phyloP scores from a whole-genome alignment of 2,888 invertebrate genomes.

The Habrosyne pyritoides region DNA sequence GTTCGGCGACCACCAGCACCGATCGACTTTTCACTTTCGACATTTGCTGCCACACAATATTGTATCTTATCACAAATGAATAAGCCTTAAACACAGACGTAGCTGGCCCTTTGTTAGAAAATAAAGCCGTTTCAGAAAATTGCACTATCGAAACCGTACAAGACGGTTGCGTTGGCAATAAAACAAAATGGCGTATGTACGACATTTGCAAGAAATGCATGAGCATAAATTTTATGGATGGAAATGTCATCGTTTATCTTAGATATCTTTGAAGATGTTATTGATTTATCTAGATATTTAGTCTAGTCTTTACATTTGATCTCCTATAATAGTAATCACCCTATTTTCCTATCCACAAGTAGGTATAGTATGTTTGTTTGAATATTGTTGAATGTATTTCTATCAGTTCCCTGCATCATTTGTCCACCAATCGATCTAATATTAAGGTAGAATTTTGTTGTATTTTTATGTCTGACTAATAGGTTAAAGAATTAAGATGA shows the following conservation, averaged over 20 bases:
- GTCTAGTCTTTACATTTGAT: neutral
- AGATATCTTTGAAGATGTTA: slow-evolving; percentile 28
- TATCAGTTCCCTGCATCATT: too few relatives aligned
- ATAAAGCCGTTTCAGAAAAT: slow-evolving; percentile 76
- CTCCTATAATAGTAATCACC: neutral
- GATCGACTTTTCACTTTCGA: slow-evolving; percentile 79
- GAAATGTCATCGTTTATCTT: slow-evolving; percentile 57
- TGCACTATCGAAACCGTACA: slow-evolving; percentile 54
- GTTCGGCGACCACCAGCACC: slow-evolving; percentile 76
- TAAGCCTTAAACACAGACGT: slow-evolving; percentile 32
- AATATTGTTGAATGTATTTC: slow-evolving; percentile 16
- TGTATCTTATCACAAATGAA: slow-evolving; percentile 33
- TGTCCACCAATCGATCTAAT: too few relatives aligned
- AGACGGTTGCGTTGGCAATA: slow-evolving; percentile 62
- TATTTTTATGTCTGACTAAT: too few relatives aligned
- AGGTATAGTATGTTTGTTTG: neutral
- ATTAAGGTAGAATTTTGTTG: too few relatives aligned
- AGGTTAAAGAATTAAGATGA: too few relatives aligned
- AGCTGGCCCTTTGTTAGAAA: slow-evolving; percentile 52
- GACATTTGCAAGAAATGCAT: slow-evolving; percentile 18
- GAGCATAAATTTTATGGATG: slow-evolving; percentile 64
- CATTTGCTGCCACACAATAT: slow-evolving; percentile 32
- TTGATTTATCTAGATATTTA: neutral
- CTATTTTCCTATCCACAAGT: neutral
- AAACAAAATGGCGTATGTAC: slow-evolving; percentile 64